Base-by-base conservation (phyloP, 2,888 invertebrate genomes). In the Brachycybe producta region DNA sequence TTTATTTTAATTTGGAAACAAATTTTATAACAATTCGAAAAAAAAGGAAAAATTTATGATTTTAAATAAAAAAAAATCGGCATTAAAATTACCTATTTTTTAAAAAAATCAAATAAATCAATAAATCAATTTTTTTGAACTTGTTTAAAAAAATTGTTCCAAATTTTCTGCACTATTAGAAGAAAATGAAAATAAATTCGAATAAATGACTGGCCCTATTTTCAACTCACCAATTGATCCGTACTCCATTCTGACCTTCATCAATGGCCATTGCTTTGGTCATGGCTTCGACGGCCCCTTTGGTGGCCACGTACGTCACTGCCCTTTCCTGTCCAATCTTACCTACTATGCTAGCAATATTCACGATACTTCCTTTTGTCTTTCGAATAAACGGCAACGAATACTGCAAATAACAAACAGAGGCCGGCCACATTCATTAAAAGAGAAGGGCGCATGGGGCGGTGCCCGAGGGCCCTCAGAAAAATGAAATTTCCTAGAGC, bases 181-280 rank as follows among this genome's bases (percentile, higher is more conserved):
- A n/a, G n/a, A n/a, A n/a, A n/a, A n/a, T n/a, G n/a, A n/a, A n/a
- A n/a, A n/a, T n/a, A n/a, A n/a, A n/a, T n/a, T n/a, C n/a, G n/a
- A n/a, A n/a, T n/a, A n/a, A n/a, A n/a, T n/a, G n/a, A n/a, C n/a
- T n/a, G n/a, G n/a, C 32, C 11, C 32, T 11, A 32, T 11, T 32
- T 11, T n/a, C n/a, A n/a, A n/a, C 30, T 34, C 39, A 51, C 51
- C 51, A 46, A 19, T 51, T 51, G 5, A 51, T 39, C 38, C 51
- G 27, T 5, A 51, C 51, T 36, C 35, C 47, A 27, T 51, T 28
- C n/a, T 7, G 11, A 5, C 38, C 45, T 38, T 51, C 51, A 27
- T 51, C 51, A 51, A 51, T 51, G 28, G 51, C 51, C 17, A 51
- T 8, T n/a, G 51, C 44, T 51, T 51, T 47, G 24, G 51, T 51